Evolutionary conservation across 2,888 invertebrate genomes (phyloP).

Genomic region (Synergus gifuensis): DNA sequence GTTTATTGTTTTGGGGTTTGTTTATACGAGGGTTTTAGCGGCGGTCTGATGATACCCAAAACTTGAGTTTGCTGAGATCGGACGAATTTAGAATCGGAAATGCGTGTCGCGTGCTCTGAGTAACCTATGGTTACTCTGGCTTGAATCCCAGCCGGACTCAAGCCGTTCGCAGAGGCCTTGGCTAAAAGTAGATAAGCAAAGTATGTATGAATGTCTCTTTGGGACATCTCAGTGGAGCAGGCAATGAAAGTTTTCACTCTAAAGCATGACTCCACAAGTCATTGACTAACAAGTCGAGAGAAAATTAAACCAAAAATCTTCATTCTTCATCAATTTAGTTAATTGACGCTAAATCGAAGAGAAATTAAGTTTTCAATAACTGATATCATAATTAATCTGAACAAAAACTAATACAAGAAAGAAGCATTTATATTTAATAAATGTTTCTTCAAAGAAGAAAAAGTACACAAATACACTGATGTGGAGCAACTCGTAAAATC

Average conservation of each 20-base stretch:
- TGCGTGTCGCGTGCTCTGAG: constrained; percentile 68
- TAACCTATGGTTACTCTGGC: constrained; percentile 67
- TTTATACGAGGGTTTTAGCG: not conserved
- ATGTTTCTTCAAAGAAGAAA: not conserved
- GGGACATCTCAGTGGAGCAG: constrained; percentile 23
- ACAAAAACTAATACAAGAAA: too few relatives aligned
- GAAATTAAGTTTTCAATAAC: too few relatives aligned
- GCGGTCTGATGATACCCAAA: constrained; percentile 51
- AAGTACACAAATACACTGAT: not conserved
- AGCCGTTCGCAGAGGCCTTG: constrained; percentile 66
- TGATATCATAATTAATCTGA: too few relatives aligned
- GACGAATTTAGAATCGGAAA: constrained; percentile 75
- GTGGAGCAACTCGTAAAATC: not conserved
- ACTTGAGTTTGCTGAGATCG: constrained; percentile 56
- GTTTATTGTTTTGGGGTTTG: not conserved
- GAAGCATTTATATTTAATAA: too few relatives aligned
- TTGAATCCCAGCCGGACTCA: constrained; percentile 68
- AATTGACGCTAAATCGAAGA: not conserved
- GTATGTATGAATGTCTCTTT: constrained; percentile 38
- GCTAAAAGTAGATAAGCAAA: constrained; percentile 75
- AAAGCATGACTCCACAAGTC: constrained; percentile 6
- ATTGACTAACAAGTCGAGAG: not conserved
- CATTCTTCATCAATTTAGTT: not conserved
- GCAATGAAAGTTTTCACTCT: constrained; percentile 23
- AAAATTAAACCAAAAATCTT: not conserved